These are phyloP conservation scores for Dromius quadrimaculatus DNA, from an alignment of 2,888 invertebrate genomes.

Conservation along the genomic window DNA sequence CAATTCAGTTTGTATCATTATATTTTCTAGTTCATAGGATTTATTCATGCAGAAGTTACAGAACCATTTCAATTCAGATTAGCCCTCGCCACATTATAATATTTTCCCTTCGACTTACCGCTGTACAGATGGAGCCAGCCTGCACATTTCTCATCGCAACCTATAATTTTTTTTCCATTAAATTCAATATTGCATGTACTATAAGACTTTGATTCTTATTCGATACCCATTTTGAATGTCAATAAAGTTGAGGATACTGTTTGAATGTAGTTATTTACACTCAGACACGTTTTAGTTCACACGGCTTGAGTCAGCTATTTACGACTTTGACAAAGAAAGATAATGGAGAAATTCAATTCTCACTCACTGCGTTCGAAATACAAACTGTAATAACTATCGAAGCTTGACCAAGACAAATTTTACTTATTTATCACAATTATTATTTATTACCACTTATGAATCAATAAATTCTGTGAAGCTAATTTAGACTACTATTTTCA, in stretches of 20 bases:
- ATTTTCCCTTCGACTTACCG: neutral
- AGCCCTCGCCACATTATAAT: neutral
- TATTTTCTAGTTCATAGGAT: neutral
- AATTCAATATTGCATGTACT: neutral
- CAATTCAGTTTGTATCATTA: too few relatives aligned
- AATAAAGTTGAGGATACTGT: neutral
- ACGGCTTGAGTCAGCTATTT: neutral
- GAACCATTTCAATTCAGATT: neutral
- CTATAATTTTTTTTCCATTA: too few relatives aligned
- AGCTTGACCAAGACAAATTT: too few relatives aligned
- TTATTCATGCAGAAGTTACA: neutral
- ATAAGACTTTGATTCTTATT: neutral
- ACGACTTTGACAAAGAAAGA: neutral
- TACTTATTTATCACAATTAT: too few relatives aligned
- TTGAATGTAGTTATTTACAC: neutral
- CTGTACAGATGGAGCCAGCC: neutral
- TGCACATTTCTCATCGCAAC: too few relatives aligned
- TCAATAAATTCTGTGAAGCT: too few relatives aligned
- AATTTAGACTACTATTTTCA: too few relatives aligned
- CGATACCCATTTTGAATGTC: neutral
- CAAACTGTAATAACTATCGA: too few relatives aligned
- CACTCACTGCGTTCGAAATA: neutral
- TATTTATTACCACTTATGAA: too few relatives aligned
- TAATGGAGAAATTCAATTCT: neutral
- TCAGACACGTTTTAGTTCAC: neutral